Evolutionary conservation across 2,113 vertebrate genomes (phyloP), one percentile per base, ranked within the genome.

Genomic region (Monopterus albus): DNA sequence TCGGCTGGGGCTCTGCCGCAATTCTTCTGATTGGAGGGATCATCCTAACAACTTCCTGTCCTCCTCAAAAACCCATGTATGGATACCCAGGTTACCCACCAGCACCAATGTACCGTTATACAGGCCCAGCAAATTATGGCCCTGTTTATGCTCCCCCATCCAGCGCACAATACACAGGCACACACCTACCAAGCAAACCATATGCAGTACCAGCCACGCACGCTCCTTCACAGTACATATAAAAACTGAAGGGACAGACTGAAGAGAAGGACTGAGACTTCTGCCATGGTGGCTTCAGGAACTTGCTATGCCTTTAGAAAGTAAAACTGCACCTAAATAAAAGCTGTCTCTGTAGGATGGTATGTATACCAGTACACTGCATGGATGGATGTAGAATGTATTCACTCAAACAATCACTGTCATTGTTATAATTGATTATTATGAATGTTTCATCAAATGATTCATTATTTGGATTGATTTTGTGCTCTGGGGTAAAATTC

Each of bases 11-110:
- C 0, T 67, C 92, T 0, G 3, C 87, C 2, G 57, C 14, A 0
- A 0, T 90, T 15, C 92, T 94, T 17, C 62, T 94, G 29, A 17
- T 93, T 0, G 94, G 93, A 9, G 94, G 94, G 17, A 90, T 90
- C 64, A 63, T 90, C 53, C 74, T 94, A 2, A 92, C 92, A 42
- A 91, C 92, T 0, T 89, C 92, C 6, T 94, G 94, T 31, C 94
- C 94, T 25, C 89, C 91, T 7, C 80, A 74, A 10, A 78, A 50
- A 11, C 23, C 42, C 6, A 1, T 43, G 9, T 87, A 91, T 10
- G 78, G 83, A 69, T 81, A 91, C 62, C 76, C 81, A 15, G 15
- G 64, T 0, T 84, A 88, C 63, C 72, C 58, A 23, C 61, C 57
- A 0, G 55, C 61, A 0, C 69, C 52, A 5, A 29, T 68, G 58